Evolutionary conservation across 2,888 invertebrate genomes (phyloP).

Genomic region (Ariolimax columbianus): DNA sequence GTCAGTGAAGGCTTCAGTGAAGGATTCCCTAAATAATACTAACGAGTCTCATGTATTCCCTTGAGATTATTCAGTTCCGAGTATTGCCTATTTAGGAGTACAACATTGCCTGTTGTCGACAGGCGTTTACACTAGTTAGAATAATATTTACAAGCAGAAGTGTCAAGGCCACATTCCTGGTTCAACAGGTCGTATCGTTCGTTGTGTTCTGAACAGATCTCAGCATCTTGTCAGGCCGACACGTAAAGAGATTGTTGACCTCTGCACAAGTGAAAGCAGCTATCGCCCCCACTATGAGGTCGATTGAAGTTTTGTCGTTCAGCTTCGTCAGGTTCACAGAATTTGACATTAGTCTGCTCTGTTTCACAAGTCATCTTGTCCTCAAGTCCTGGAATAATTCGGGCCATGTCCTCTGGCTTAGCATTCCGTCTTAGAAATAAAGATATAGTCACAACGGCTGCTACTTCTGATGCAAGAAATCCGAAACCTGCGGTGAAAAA

Average conservation of each 20-base stretch:
- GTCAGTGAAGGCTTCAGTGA: too few relatives aligned
- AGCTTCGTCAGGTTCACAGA: not conserved
- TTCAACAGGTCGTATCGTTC: too few relatives aligned
- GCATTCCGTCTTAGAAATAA: conserved; percentile 73
- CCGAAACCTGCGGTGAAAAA: conserved; percentile 76
- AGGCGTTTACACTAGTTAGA: too few relatives aligned
- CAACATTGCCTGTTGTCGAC: too few relatives aligned
- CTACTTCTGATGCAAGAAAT: conserved; percentile 73
- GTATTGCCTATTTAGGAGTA: too few relatives aligned
- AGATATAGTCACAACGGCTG: conserved; percentile 74
- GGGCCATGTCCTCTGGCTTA: conserved; percentile 68
- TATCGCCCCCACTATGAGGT: not conserved
- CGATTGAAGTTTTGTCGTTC: not conserved
- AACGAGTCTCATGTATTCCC: too few relatives aligned
- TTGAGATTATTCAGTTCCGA: too few relatives aligned
- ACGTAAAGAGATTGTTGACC: conserved; percentile 26
- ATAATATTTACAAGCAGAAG: too few relatives aligned
- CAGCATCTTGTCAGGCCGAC: not conserved
- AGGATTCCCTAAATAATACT: too few relatives aligned
- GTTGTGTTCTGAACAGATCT: too few relatives aligned
- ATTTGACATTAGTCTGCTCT: not conserved
- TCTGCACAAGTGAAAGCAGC: conserved; percentile 23
- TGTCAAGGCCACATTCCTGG: not conserved
- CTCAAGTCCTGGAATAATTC: conserved; percentile 70
- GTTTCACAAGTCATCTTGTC: conserved; percentile 56